These are phyloP conservation scores for Drosophila oshimai DNA, from an alignment of 1,140 invertebrate species.

Conservation along the genomic window DNA sequence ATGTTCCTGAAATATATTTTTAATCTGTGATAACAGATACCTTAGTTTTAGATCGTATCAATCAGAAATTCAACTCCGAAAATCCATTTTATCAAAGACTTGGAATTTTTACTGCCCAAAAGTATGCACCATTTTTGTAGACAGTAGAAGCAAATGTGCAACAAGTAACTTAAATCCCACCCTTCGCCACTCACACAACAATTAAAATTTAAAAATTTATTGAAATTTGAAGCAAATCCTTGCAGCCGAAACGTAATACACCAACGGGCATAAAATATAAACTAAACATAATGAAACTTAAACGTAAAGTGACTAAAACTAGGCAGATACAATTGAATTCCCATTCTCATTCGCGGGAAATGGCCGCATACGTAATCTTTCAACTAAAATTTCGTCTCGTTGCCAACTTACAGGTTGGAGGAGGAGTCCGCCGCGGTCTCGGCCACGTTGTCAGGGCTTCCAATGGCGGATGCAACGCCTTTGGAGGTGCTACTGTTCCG, in stretches of 20 bases:
- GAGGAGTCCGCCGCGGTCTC: constrained; percentile 78
- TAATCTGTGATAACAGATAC: no score
- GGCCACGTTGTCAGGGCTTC: constrained; percentile 51
- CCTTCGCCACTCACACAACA: no score
- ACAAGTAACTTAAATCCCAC: no score
- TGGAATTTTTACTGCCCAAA: no score
- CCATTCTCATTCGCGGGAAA: background rate
- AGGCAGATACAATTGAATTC: constrained; percentile 1
- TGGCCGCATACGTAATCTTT: background rate
- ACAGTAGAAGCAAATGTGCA: no score
- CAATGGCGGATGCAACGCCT: background rate
- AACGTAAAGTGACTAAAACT: background rate
- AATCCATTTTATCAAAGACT: no score
- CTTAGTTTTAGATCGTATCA: no score
- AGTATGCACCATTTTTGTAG: no score
- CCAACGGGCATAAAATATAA: constrained; percentile 12
- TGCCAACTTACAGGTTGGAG: constrained; percentile 56
- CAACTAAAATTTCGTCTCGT: background rate
- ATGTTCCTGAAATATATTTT: no score
- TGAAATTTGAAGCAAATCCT: constrained; percentile 6
- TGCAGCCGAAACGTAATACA: constrained; percentile 20
- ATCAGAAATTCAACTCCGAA: no score
- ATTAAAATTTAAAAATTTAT: constrained; percentile 1
- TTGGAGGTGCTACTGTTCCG: constrained; percentile 16
- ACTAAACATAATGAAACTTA: background rate